Evolutionary conservation across 2,113 vertebrate species (phyloP).

Genomic region (Cromileptes altivelis): DNA sequence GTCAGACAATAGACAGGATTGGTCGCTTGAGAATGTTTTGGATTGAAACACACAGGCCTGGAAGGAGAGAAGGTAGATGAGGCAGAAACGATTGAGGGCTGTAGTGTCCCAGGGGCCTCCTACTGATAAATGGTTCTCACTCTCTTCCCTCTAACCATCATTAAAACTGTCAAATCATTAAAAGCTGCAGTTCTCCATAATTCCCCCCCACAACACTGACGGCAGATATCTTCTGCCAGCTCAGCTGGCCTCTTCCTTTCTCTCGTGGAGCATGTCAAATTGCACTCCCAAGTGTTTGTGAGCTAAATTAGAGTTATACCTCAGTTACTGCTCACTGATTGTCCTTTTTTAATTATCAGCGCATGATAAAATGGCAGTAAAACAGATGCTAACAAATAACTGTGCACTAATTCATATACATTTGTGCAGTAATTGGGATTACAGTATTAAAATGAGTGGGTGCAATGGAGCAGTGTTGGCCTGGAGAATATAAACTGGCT

Average conservation of each 20-base stretch:
- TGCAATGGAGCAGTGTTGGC: neutral
- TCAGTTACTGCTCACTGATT: slow-evolving; percentile 8
- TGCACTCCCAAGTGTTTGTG: slow-evolving; percentile 16
- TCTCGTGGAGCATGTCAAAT: slow-evolving; percentile 19
- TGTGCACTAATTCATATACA: neutral
- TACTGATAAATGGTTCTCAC: slow-evolving; percentile 45
- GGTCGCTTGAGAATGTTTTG: slow-evolving; percentile 27
- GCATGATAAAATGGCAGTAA: neutral
- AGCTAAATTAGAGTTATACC: slow-evolving; percentile 19
- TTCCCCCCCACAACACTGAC: neutral
- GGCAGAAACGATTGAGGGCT: slow-evolving; percentile 30
- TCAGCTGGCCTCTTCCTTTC: slow-evolving; percentile 9
- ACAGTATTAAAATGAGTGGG: neutral
- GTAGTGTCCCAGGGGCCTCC: slow-evolving; percentile 30
- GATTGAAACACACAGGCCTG: slow-evolving; percentile 2
- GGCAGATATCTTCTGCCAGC: neutral
- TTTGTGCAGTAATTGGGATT: no score
- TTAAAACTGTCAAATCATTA: slow-evolving; percentile 63
- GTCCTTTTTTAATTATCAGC: slow-evolving; percentile 24
- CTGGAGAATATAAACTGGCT: no score
- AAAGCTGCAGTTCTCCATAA: slow-evolving; percentile 34
- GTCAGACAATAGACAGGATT: slow-evolving; percentile 13
- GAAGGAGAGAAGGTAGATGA: slow-evolving; percentile 19
- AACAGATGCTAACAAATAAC: slow-evolving; percentile 1
- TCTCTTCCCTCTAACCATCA: slow-evolving; percentile 42